Evolutionary conservation across 1,140 invertebrate species (phyloP), one percentile per base, ranked within the genome.

Genomic region (Bombus impatiens): DNA sequence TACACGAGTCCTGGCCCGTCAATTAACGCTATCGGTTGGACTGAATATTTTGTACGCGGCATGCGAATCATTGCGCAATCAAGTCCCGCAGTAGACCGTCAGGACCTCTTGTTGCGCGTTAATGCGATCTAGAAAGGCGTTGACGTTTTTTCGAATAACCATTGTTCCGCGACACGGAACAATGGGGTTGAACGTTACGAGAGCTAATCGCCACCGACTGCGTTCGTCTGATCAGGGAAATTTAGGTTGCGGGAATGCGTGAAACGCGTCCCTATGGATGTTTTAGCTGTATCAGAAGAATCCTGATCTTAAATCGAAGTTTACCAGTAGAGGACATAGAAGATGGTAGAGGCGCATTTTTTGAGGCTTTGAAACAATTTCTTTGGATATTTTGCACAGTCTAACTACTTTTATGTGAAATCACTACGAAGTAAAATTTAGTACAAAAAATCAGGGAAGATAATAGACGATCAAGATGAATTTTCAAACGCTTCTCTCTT

Each of bases 101-200:
- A 42, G 59, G 77, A 44, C 12, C 42, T n/a, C 25, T 25, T 35
- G 42, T 75, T 68, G 35, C 18, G 6, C 8, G 35, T 44, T 80
- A 70, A 80, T 47, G 35, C 78, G 78, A 53, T 80, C 44, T 53
- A 40, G 44, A 80, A 80, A 53, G 28, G 2, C 44, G n/a, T 71
- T 71, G 79, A 81, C 47, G 44, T 13, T 71, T 71, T 81, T 37
- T n/a, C 78, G 44, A 81, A 57, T 53, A 44, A 44, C 13, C 6
- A 65, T 32, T 81, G 67, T 71, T 57, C 47, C 67, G 35, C 28
- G 79, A 40, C 67, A 2, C 4, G 67, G 15, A 71, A 81, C 65
- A 80, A 80, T 40, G 67, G 18, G 35, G 32, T 4, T 70, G 32
- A 35, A 65, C 22, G 77, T 68, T 68, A 68, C 42, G 78, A 68